phyloP scores from a whole-genome alignment of 2,888 invertebrate genomes.

The Melinaea menophilus region DNA sequence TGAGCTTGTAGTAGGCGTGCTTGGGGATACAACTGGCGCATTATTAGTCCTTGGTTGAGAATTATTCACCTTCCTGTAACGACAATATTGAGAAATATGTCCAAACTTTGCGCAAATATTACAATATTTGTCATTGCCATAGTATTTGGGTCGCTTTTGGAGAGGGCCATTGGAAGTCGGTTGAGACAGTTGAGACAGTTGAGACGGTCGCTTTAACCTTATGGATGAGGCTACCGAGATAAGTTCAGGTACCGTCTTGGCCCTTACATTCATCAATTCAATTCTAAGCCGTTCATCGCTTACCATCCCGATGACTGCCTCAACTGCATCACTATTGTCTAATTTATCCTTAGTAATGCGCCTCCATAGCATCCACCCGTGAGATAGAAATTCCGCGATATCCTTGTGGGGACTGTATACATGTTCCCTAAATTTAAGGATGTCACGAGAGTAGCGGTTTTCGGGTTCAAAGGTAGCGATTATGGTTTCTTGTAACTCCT shows the following conservation, averaged over 20 bases:
- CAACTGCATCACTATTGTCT: slow-evolving; percentile 7
- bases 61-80: slow-evolving; percentile 1
- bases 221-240: slow-evolving; percentile 7
- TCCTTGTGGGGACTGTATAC: slow-evolving; percentile 21
- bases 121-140: neutral
- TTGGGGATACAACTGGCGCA: neutral
- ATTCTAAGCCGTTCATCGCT: slow-evolving; percentile 36
- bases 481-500: slow-evolving; percentile 22
- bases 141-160: slow-evolving; percentile 6
- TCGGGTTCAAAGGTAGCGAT: slow-evolving; percentile 28
- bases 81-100: slow-evolving; percentile 2
- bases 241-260: too few relatives aligned
- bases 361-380: slow-evolving; percentile 20
- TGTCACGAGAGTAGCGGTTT: slow-evolving; percentile 21
- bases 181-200: neutral
- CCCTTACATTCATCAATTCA: slow-evolving; percentile 18
- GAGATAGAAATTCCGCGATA: slow-evolving; percentile 25
- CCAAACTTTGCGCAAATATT: slow-evolving; percentile 4
- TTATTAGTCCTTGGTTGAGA: neutral
- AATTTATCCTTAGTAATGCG: slow-evolving; percentile 8
- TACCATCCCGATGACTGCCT: slow-evolving; percentile 32
- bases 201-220: slow-evolving; percentile 6
- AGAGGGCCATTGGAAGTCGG: neutral
- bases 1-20: neutral
- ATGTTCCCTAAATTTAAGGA: slow-evolving; percentile 24